Evolutionary conservation across 2,113 vertebrate genomes (phyloP), one percentile per base, ranked within the genome.

Genomic region (Sminthopsis crassicaudata): DNA sequence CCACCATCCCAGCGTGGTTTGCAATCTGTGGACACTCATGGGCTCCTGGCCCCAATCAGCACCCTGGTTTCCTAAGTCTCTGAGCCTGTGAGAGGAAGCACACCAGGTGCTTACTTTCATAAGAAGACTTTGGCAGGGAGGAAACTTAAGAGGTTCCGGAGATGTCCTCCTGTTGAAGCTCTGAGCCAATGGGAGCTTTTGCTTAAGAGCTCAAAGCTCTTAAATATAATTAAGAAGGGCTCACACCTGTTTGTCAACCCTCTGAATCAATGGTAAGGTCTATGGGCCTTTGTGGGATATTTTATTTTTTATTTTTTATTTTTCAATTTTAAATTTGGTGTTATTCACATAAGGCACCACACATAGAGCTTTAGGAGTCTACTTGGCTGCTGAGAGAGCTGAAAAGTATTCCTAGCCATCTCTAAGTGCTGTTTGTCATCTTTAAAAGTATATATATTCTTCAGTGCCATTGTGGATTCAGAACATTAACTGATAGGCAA

Each of bases 21-120:
- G n/a, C 89, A 60, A 24, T 95, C 95, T 94, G 60, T 8, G 22
- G 54, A 94, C 93, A 93, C 76, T 96, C 48, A 46, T 11, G 55
- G 95, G 50, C 92, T 26, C n/a, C 53, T 2, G 3, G 57, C 89
- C n/a, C 12, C 90, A 60, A 53, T 93, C 94, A 50, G 95, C 92
- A 90, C 91, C 94, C 92, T 46, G 53, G 46, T 90, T 52, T 57
- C 96, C 93, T 92, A 94, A 27, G 22, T 24, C 46, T 92, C 76
- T 89, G 95, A 96, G 30, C 36, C 93, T 42, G 92, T 94, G 95
- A 88, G 89, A 93, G 92, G 95, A 76, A 91, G 84, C 76, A 9
- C 50, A 51, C 89, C 57, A n/a, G 54, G 91, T 91, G 46, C 53
- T 94, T 92, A 1, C 76, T 95, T 95, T 25, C 50, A 95, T 96